Percentiles rank a stretch among this genome's conserved stretches.
Evolutionary conservation across 2,797 vertebrate genomes (phyloP).

Genomic region (Acrocephalus scirpaceus): DNA sequence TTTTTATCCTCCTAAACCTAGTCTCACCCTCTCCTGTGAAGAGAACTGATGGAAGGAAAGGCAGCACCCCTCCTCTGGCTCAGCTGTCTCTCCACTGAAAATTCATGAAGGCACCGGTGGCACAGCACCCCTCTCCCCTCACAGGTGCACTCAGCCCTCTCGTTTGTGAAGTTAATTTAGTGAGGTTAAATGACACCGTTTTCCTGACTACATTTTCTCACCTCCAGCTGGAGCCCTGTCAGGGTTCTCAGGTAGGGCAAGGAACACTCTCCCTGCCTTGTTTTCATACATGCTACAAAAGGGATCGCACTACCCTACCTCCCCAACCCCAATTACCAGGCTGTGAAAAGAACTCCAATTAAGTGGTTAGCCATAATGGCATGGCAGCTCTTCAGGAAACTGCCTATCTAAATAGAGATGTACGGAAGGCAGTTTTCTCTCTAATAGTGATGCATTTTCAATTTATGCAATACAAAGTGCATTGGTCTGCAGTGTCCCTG

Average conservation of each 20-base stretch:
- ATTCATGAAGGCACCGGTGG: neutral
- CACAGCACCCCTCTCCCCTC: neutral
- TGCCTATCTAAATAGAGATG: conserved; percentile 72
- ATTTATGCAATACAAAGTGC: conserved; percentile 72
- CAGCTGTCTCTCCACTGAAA: neutral
- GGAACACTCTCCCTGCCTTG: neutral
- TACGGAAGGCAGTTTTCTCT: conserved; percentile 55
- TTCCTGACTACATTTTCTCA: neutral
- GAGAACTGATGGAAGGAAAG: neutral
- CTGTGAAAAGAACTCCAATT: conserved; percentile 49
- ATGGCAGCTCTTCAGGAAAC: conserved; percentile 63
- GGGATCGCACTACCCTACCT: neutral
- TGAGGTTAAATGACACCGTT: neutral
- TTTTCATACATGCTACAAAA: neutral
- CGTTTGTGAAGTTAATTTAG: neutral
- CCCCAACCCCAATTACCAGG: conserved; percentile 28
- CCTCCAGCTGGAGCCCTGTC: neutral
- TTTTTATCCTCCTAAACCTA: neutral
- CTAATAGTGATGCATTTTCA: conserved; percentile 75
- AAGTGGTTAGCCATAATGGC: conserved; percentile 45
- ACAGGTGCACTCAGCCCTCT: neutral
- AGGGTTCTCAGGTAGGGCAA: neutral
- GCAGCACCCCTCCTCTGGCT: neutral
- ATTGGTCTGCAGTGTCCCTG: conserved; percentile 70
- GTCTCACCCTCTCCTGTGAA: neutral